Percentiles rank a stretch among this genome's conserved stretches.
Evolutionary conservation across 2,113 vertebrate genomes (phyloP).

Genomic region (Grantiella picta): DNA sequence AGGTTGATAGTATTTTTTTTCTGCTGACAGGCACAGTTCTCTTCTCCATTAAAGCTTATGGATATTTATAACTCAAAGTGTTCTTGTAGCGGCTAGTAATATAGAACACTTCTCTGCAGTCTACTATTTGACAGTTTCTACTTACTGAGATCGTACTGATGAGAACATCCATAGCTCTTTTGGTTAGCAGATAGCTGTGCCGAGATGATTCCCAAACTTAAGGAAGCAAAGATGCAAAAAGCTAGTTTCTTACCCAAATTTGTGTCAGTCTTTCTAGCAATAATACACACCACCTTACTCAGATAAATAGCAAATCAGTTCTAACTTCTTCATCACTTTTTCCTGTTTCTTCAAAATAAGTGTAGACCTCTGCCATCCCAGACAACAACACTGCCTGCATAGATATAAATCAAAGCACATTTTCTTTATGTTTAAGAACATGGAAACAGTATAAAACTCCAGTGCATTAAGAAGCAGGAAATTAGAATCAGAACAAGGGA

Average conservation of each 20-base stretch:
- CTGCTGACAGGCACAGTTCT: constrained; percentile 47
- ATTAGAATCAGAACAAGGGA: not conserved
- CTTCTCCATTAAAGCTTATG: constrained; percentile 59
- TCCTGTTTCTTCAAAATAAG: not conserved
- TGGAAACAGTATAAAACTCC: not conserved
- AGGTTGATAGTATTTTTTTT: constrained; percentile 57
- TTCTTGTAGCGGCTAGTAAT: constrained; percentile 34
- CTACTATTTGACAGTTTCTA: constrained; percentile 38
- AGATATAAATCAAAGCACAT: not conserved
- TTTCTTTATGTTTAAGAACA: not conserved
- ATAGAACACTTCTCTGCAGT: constrained; percentile 31
- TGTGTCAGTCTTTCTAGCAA: not conserved
- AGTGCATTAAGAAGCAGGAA: not conserved
- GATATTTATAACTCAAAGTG: constrained; percentile 53
- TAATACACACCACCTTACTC: not conserved
- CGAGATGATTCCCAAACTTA: not conserved
- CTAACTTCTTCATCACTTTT: not conserved
- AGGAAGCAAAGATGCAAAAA: not conserved
- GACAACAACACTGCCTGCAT: not conserved
- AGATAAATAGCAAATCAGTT: not conserved
- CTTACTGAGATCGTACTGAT: constrained; percentile 8
- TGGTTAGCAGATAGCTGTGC: not conserved
- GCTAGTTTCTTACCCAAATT: not conserved
- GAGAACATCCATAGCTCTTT: not conserved
- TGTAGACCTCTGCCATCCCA: not conserved